Base-by-base conservation (phyloP, 2,113 vertebrate genomes). In the Phoxinus phoxinus region DNA sequence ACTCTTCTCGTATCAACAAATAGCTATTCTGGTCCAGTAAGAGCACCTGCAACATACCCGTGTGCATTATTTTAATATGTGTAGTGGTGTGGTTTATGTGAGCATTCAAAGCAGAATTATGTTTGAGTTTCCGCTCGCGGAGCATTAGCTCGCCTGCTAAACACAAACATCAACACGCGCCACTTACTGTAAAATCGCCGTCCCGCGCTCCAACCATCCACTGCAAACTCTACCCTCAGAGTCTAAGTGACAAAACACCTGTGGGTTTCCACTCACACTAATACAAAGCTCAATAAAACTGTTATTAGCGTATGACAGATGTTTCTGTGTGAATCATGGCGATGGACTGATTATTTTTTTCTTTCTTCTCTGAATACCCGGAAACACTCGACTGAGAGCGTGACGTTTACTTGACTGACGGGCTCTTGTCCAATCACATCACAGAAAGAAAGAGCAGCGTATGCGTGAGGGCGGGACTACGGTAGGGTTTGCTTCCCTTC, bases 251-350 rank as follows among this genome's bases (percentile, higher is more conserved):
- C 12, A 58, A 56, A 61, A 61, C 51, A 41, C 51, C 21, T 2
- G 9, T 41, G 53, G 6, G 27, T 27, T 11, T 83, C 25, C 32
- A 41, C 81, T 17, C 27, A 25, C 4, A 58, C 48, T 17, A 58
- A 83, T 51, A 83, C 67, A 73, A 35, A 1, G 8, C 25, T 10
- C 17, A 86, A 81, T 90, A 48, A 86, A 82, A 75, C 59, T 78
- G 67, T 35, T 85, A 78, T 90, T 86, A 90, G 91, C 93, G 91
- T 90, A 92, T 92, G 88, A 87, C 83, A 93, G 90, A 86, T 92
- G 91, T 88, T 92, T 92, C 91, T 93, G 92, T 93, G 90, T 89
- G 89, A 93, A 95, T 94, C 93, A 95, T 94, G 93, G 93, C 94
- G 86, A 84, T 82, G 13, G 83, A 84, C 87, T 91, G 92, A 91